Evolutionary conservation across 1,140 invertebrate genomes (phyloP), one percentile per base, ranked within the genome.

Genomic region (Drosophila eugracilis): DNA sequence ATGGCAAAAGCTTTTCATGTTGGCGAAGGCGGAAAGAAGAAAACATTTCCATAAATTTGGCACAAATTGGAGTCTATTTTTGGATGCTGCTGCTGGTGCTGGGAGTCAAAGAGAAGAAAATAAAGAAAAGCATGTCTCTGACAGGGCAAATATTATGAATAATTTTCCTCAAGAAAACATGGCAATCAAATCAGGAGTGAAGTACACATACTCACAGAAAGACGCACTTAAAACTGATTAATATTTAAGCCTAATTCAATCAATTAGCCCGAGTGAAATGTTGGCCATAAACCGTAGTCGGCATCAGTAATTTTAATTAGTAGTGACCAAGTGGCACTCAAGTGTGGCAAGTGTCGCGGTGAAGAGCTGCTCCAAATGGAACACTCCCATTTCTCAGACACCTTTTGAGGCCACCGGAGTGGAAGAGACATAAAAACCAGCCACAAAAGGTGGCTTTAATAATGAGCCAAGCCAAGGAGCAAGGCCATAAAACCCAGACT

Each of bases 61-160:
- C 81, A 66, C 72, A 71, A 86, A 86, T 81, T 69, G 50, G 48
- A 71, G 77, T 81, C 81, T 86, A 86, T 86, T 86, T 86, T 81
- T 60, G 79, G 81, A 54, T 63, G 54, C 63, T n/a, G n/a, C n/a
- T n/a, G n/a, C n/a, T n/a, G n/a, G n/a, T n/a, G n/a, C n/a, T n/a
- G 42, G 12, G 21, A 42, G 36, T 2, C 37, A 34, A 22, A 24
- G n/a, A 12, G 14, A 24, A 14, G n/a, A n/a, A n/a, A 41, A 50
- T 44, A 47, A 66, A 49, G 36, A 15, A 21, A 49, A 47, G 47
- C 26, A 19, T 24, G 39, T 32, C 24, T 9, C 42, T 19, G 30
- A 41, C 42, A 37, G 15, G 47, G 30, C 24, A 69, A 52, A 52
- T 66, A 49, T 34, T 65, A 66, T 66, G 63, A 67, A 48, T 63